These are phyloP conservation scores for Danio choprae DNA, from an alignment of 2,797 vertebrate genomes.

Conservation along the genomic window DNA sequence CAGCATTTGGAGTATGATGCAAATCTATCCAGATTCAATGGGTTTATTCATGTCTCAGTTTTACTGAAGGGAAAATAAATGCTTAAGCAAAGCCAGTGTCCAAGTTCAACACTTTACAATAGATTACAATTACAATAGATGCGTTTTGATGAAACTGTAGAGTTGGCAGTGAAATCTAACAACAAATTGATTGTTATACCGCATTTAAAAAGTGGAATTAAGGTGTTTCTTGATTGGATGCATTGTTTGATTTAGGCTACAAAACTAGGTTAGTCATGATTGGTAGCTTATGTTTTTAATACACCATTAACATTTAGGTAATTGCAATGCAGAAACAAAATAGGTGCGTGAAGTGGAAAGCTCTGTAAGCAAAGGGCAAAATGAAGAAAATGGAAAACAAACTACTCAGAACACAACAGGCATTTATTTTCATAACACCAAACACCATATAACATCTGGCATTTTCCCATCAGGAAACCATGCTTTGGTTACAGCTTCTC, in stretches of 20 bases:
- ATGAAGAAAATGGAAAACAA: background rate
- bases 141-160: background rate
- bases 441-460: background rate
- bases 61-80: background rate
- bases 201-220: background rate
- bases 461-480: background rate
- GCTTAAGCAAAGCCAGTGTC: background rate
- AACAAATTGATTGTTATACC: no score
- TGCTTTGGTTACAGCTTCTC: conserved; percentile 9
- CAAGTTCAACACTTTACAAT: no score
- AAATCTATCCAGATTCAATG: background rate
- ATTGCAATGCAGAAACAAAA: background rate
- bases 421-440: background rate
- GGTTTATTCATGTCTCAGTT: conserved; percentile 5
- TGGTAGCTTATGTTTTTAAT: background rate
- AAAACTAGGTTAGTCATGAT: background rate
- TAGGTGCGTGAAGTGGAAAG: background rate
- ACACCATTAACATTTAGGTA: background rate
- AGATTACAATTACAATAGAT: background rate
- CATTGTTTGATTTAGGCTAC: background rate
- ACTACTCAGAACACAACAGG: background rate
- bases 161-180: background rate
- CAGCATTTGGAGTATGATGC: background rate
- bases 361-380: background rate
- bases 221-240: background rate